Conservation (phyloP, 2,113 vertebrate species). For the Opisthocomus hoazin region DNA sequence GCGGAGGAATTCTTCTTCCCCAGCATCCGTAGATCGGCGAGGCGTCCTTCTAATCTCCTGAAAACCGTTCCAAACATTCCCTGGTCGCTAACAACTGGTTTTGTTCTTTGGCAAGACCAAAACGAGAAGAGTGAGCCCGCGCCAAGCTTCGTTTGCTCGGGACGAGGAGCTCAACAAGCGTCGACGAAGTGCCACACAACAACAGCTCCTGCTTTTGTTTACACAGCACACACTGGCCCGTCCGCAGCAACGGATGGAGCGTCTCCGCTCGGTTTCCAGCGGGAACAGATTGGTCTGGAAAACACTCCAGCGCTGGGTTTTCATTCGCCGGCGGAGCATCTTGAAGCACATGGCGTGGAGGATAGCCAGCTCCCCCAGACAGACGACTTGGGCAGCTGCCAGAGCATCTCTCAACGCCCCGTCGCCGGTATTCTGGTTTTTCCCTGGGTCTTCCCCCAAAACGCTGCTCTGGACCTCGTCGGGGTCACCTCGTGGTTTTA, state of each 20-base stretch:
- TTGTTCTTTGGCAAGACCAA: neutral
- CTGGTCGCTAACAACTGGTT: neutral
- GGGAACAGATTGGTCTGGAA: neutral
- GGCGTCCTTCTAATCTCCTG: accelerated
- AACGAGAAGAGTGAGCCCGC: accelerated
- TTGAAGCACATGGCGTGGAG: neutral
- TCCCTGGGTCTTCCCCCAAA: neutral
- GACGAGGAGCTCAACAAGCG: neutral
- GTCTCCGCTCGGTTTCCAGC: neutral
- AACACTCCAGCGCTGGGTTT: neutral
- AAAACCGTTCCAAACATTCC: neutral
- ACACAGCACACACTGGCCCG: neutral
- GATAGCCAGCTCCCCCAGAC: neutral
- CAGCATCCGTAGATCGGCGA: neutral
- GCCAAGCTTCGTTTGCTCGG: neutral
- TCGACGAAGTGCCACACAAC: neutral
- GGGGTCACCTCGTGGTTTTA: accelerated
- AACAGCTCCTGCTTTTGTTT: neutral
- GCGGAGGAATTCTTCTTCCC: neutral
- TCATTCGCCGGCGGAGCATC: neutral
- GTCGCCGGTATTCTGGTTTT: neutral
- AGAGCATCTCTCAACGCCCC: neutral
- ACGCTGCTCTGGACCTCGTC: neutral
- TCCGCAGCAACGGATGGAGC: neutral
- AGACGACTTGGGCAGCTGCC: neutral